Evolutionary conservation across 2,113 vertebrate species (phyloP), one percentile per base, ranked within the genome.

Genomic region (Rhea pennata): DNA sequence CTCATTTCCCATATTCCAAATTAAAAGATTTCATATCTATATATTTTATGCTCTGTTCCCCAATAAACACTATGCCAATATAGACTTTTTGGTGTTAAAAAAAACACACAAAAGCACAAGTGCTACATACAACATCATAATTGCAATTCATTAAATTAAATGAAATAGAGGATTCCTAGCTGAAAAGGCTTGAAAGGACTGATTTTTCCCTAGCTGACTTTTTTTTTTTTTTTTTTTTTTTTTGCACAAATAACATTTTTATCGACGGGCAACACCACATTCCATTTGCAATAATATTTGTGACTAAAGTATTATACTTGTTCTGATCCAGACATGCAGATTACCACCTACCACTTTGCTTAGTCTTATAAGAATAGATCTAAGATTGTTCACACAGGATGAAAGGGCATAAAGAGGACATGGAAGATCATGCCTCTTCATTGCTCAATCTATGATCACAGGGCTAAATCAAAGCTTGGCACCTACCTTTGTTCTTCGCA

Each of bases 401-500:
- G 16, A 92, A 86, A 19, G 0, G 6, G 26, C 40, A 16, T 2
- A 20, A 58, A 78, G 59, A 24, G 5, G 3, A 26, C 9, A 8
- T 23, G 24, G 6, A 88, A 79, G 48, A 73, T 6, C 9, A 16
- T 17, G 10, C 56, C 6, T 83, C 1, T 0, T 36, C 5, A 0
- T 64, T 72, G 9, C 29, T 80, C 22, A 54, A 23, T 40, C 26
- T 50, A 64, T 7, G 46, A 17, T 48, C 46, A 48, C 46, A 48
- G 6, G 1, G 2, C 23, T 46, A 69, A 69, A 59, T 70, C 14
- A 59, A 69, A 91, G 65, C 4, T 67, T 14, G 26, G 50, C 42
- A 50, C 6, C 29, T 76, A 54, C 20, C 6, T 64, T 46, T 72
- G 4, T 23, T 88, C 46, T 74, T 76, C 36, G 44, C 11, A 56